Base-by-base conservation (phyloP, 2,797 vertebrate species). In the Mycteria americana region DNA sequence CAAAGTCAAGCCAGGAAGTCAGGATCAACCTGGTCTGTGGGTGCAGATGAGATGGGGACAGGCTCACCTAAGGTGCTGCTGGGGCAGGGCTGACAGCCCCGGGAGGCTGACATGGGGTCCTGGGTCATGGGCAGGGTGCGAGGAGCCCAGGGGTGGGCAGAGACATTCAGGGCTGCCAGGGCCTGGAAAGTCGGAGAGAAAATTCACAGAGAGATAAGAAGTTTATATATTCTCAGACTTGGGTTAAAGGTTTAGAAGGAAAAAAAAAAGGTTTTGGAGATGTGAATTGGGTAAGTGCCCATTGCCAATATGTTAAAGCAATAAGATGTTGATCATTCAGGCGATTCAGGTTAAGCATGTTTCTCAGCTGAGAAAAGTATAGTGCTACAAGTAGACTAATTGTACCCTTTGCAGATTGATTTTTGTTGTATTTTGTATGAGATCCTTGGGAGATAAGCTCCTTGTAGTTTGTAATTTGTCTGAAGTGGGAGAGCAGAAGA, bases 121-220 rank as follows among this genome's bases (percentile, higher is more conserved):
- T 56, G 18, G 16, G 22, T n/a, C 6, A 0, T 62, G 30, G 57
- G 11, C 21, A 37, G 56, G 3, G 2, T 13, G 0, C 2, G 3
- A 2, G 9, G 18, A 53, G 8, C 1, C 15, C 30, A 68, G 8
- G 9, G 0, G 2, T 22, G 25, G 14, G 9, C 11, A 59, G 39
- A 7, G 3, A 15, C 5, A n/a, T 13, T 33, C 1, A 18, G 19
- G 11, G 4, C 10, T 74, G 12, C 24, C 9, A 43, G 33, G 11
- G 6, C 4, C 28, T 28, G 7, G 11, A 67, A 5, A 28, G 6
- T 31, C 31, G 63, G 27, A 56, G 9, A 51, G 31, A 76, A 78
- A 50, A 33, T 37, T 79, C 17, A 46, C 11, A n/a, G 25, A 62
- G 2, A 48, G 2, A 17, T 41, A 75, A 63, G 22, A 45, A 46